A percentile compares a stretch with the other conserved stretches of the same genome.
These are phyloP conservation scores for Hipposideros armiger DNA, from an alignment of 2,113 vertebrate species.

Conservation along the genomic window DNA sequence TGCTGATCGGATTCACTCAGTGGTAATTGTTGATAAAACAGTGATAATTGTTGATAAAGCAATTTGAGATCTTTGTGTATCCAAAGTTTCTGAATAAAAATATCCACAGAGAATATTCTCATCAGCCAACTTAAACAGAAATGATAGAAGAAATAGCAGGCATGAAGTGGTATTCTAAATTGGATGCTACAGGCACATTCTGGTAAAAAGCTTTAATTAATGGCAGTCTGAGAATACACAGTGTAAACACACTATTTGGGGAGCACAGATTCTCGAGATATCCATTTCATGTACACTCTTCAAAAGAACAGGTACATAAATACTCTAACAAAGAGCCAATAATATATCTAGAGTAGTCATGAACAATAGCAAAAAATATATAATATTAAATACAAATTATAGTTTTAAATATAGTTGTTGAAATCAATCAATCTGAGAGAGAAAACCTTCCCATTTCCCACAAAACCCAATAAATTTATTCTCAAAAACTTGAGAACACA, in stretches of 20 bases:
- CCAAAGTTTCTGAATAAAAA: background rate
- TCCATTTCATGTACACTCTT: background rate
- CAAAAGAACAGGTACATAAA: background rate
- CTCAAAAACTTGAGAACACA: background rate
- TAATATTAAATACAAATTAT: background rate
- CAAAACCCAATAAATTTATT: background rate
- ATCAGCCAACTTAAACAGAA: constrained; percentile 52
- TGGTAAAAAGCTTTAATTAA: background rate
- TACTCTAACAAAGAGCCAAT: background rate
- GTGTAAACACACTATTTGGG: background rate
- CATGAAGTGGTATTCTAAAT: background rate
- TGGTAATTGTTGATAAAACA: constrained; percentile 31
- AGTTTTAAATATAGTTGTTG: background rate
- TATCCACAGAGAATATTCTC: background rate
- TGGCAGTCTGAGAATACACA: background rate
- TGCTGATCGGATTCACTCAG: background rate
- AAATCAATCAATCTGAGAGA: background rate
- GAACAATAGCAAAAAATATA: background rate
- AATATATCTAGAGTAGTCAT: background rate
- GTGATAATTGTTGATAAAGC: background rate
- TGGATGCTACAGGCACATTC: background rate
- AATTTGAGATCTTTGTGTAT: background rate
- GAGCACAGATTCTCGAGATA: background rate
- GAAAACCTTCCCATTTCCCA: background rate
- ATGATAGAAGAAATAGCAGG: background rate